Evolutionary conservation across 2,797 vertebrate species (phyloP), one percentile per base, ranked within the genome.

Genomic region (Epinephelus awoara): DNA sequence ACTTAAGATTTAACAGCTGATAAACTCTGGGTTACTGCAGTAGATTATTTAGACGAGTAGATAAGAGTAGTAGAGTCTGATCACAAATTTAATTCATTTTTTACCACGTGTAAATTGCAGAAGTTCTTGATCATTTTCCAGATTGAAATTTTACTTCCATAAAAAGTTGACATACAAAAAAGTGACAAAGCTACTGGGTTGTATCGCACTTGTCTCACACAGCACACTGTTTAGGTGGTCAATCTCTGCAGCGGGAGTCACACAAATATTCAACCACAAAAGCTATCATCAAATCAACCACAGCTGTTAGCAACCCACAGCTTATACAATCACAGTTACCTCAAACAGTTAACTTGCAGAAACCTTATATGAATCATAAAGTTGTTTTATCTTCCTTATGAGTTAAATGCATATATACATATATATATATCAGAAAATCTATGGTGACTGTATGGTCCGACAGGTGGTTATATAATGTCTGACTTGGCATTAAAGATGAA

Each of bases 261-360:
- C 7, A 10, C 63, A 51, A 15, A 55, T 25, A 49, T 18, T 52
- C 19, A 52, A 72, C 71, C 63, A 82, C 52, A 72, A 55, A 64
- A 55, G 44, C 69, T 64, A 77, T 59, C 46, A 59, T 67, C 77
- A 77, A 82, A 76, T 55, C 40, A 81, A 2, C 47, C 25, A 23
- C 49, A 18, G 17, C 15, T 14, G 38, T 38, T 61, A 50, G n/a
- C 44, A 23, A 40, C 27, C 49, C 67, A 38, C 61, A 9, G 52
- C 44, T 58, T 9, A 40, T 47, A 55, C 59, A 78, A 51, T 14
- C 27, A 40, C 47, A 23, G 51, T 58, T 59, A 42, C 14, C 46
- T 19, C 27, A 40, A 52, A 62, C 25, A 18, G 21, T 17, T 67
- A 21, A 72, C 34, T 50, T 61, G 47, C 23, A 62, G 18, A 74